phyloP scores from a whole-genome alignment of 2,888 invertebrate genomes.

The Aporophyla lueneburgensis region DNA sequence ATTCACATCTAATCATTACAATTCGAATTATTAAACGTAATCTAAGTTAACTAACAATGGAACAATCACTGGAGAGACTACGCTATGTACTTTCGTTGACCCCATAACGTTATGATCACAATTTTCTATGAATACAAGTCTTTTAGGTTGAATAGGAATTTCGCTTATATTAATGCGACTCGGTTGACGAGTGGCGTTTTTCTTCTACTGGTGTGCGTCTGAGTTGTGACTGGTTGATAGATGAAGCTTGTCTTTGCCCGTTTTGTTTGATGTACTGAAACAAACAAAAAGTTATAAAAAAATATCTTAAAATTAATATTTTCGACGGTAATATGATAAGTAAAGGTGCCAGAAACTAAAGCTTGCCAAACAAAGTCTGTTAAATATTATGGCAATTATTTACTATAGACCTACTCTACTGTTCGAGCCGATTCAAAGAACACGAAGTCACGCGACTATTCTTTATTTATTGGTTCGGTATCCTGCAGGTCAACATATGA shows the following conservation, averaged over 20 bases:
- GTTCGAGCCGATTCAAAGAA: background rate
- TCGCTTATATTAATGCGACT: slow-evolving; percentile 83
- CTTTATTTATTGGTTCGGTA: too few relatives aligned
- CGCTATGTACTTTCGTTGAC: slow-evolving; percentile 71
- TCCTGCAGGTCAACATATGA: too few relatives aligned
- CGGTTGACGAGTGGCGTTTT: slow-evolving; percentile 92
- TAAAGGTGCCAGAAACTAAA: background rate
- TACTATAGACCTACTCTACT: background rate
- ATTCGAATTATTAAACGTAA: slow-evolving; percentile 71
- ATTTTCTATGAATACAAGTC: slow-evolving; percentile 72
- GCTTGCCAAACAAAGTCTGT: background rate
- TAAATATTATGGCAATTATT: background rate
- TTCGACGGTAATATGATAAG: background rate
- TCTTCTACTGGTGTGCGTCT: slow-evolving; percentile 90
- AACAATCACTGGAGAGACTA: slow-evolving; percentile 77
- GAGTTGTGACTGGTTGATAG: slow-evolving; percentile 85
- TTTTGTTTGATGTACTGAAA: slow-evolving; percentile 87
- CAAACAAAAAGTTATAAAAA: slow-evolving; percentile 31
- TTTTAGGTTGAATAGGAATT: slow-evolving; percentile 64
- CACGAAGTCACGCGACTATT: too few relatives aligned
- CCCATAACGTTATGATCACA: slow-evolving; percentile 78
- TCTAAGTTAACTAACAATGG: slow-evolving; percentile 70
- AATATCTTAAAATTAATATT: background rate
- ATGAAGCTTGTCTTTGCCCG: slow-evolving; percentile 87
- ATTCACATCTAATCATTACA: slow-evolving; percentile 76